phyloP scores from a whole-genome alignment of 2,888 invertebrate genomes.

The Cepaea hortensis region DNA sequence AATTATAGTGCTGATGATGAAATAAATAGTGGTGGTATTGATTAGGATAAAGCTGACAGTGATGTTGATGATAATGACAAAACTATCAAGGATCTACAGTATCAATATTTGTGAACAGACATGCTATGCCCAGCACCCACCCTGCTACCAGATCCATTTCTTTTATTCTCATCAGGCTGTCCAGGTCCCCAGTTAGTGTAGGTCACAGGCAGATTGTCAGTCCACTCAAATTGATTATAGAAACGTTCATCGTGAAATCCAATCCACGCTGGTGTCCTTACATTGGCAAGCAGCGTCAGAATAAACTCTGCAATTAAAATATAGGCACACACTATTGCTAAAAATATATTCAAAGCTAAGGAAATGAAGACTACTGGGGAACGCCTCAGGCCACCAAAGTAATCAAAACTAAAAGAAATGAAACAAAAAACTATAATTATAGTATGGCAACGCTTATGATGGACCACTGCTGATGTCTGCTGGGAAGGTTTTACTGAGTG shows the following conservation, averaged over 20 bases:
- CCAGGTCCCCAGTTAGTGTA: constrained; percentile 63
- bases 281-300: constrained; percentile 53
- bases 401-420: neutral
- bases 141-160: constrained; percentile 36
- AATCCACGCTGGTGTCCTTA: constrained; percentile 59
- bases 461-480: too few relatives aligned
- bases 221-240: constrained; percentile 60
- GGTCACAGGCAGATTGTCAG: constrained; percentile 58
- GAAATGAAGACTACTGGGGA: too few relatives aligned
- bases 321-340: neutral
- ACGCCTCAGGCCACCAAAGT: neutral
- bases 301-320: constrained; percentile 55
- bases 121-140: neutral
- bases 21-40: too few relatives aligned
- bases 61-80: too few relatives aligned
- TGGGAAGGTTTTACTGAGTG: too few relatives aligned
- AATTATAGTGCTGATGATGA: too few relatives aligned
- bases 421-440: neutral
- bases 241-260: constrained; percentile 58
- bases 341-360: too few relatives aligned
- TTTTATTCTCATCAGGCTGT: constrained; percentile 57
- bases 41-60: too few relatives aligned
- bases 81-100: too few relatives aligned
- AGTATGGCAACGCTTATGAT: neutral
- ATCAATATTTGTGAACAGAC: neutral